Percentiles rank a stretch among this genome's conserved stretches.
Conservation (phyloP, 2,113 vertebrate species). For the Octodon degus region DNA sequence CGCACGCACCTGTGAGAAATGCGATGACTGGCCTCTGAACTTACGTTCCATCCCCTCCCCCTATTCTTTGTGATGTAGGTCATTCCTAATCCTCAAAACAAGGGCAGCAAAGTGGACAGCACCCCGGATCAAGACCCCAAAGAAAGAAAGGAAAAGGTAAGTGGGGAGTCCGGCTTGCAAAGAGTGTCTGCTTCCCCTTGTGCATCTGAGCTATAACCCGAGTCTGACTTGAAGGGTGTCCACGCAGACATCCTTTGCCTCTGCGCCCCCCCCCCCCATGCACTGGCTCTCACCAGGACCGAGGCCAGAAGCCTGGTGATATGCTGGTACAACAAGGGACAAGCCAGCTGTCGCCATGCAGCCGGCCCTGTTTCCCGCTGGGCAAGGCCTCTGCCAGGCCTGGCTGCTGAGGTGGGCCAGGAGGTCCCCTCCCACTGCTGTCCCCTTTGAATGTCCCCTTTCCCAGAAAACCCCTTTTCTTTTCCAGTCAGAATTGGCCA, state of each 20-base stretch:
- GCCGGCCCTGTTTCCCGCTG: neutral
- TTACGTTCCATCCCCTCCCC: neutral
- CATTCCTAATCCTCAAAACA: constrained; percentile 75
- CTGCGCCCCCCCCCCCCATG: neutral
- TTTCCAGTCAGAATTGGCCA: neutral
- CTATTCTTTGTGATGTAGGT: constrained; percentile 71
- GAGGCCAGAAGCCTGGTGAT: neutral
- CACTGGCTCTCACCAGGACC: neutral
- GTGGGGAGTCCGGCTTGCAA: neutral
- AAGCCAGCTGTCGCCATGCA: neutral
- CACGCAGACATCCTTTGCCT: neutral
- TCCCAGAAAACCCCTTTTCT: neutral
- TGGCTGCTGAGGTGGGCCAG: neutral
- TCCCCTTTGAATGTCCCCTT: neutral
- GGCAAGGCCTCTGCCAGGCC: neutral
- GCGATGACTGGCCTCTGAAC: neutral
- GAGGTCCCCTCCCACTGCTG: neutral
- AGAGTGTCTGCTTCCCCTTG: neutral
- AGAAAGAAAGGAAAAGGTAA: constrained; percentile 84
- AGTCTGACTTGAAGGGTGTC: neutral
- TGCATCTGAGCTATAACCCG: neutral
- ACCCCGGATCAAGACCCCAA: constrained; percentile 75
- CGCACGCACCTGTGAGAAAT: neutral
- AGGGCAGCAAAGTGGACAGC: constrained; percentile 75
- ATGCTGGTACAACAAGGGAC: neutral